Percentiles rank a stretch among this genome's conserved stretches.
Conservation (phyloP, 2,888 invertebrate species). For the Chrysodeixis includens region DNA sequence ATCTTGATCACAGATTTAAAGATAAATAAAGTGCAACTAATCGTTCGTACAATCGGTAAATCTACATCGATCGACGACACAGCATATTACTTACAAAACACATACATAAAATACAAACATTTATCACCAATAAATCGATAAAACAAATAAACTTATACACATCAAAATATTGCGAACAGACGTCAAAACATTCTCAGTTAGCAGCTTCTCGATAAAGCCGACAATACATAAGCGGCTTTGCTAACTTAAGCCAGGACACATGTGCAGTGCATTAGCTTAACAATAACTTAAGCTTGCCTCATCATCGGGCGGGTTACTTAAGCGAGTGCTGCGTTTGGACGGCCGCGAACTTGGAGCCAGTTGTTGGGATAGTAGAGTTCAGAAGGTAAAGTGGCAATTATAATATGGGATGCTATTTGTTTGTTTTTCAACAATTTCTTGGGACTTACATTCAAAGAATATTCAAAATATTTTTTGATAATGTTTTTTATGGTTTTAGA, state of each 20-base stretch:
- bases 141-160: constrained; percentile 15
- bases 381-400: not conserved
- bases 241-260: constrained; percentile 54
- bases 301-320: constrained; percentile 65
- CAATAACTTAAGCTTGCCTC: constrained; percentile 73
- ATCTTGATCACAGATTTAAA: no score
- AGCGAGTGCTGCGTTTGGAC: constrained; percentile 63
- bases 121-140: constrained; percentile 6
- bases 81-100: not conserved
- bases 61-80: not conserved
- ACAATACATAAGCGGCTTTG: constrained; percentile 60
- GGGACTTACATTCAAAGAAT: no score
- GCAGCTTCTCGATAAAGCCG: constrained; percentile 45
- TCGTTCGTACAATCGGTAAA: no score
- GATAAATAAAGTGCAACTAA: no score
- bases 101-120: not conserved
- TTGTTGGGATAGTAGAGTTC: constrained; percentile 1
- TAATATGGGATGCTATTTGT: not conserved
- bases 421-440: no score
- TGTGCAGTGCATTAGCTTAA: constrained; percentile 68
- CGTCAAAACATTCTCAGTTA: constrained; percentile 51
- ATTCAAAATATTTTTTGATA: no score
- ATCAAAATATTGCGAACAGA: constrained; percentile 34
- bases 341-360: constrained; percentile 25
- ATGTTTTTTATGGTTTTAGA: no score